Percentiles rank a stretch among this genome's conserved stretches.
phyloP scores from a whole-genome alignment of 64 coral and sea anemone species.

The Montipora foliosa region DNA sequence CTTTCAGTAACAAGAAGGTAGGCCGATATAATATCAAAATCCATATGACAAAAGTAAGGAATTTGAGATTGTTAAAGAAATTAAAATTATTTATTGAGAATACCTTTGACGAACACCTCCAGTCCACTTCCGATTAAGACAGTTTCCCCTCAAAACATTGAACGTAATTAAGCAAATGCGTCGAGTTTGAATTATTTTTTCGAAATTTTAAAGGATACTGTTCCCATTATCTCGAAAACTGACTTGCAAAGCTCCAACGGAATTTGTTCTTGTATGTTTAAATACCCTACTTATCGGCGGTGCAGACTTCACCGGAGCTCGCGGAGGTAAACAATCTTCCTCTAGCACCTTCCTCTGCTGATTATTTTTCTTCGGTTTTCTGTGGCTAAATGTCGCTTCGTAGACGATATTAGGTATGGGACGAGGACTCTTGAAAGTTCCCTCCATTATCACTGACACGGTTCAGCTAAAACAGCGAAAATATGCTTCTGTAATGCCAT shows the following conservation, averaged over 20 bases:
- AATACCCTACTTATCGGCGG: constrained; percentile 97
- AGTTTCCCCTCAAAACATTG: too few species aligned
- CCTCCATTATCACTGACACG: constrained; percentile 52
- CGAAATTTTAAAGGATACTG: constrained; percentile 90
- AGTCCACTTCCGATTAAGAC: too few species aligned
- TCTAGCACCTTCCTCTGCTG: constrained; percentile 36
- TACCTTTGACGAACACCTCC: too few species aligned
- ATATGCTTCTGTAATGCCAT: not conserved
- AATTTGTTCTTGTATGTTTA: constrained; percentile 88
- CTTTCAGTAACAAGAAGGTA: too few species aligned
- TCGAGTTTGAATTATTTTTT: not conserved
- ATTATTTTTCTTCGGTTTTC: constrained; percentile 77
- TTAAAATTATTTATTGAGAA: too few species aligned
- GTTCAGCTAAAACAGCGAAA: constrained; percentile 17
- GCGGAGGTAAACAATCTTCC: constrained; percentile 93
- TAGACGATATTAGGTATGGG: constrained; percentile 80
- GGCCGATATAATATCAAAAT: too few species aligned
- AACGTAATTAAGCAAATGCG: too few species aligned
- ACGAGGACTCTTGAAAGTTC: constrained; percentile 86
- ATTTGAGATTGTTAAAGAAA: too few species aligned
- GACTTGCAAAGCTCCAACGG: constrained; percentile 85
- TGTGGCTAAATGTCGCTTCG: constrained; percentile 91
- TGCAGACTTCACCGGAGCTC: constrained; percentile 96
- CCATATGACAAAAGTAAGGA: too few species aligned
- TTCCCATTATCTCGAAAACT: constrained; percentile 86